Evolutionary conservation across 2,113 vertebrate genomes (phyloP).

Genomic region (Reinhardtius hippoglossoides): DNA sequence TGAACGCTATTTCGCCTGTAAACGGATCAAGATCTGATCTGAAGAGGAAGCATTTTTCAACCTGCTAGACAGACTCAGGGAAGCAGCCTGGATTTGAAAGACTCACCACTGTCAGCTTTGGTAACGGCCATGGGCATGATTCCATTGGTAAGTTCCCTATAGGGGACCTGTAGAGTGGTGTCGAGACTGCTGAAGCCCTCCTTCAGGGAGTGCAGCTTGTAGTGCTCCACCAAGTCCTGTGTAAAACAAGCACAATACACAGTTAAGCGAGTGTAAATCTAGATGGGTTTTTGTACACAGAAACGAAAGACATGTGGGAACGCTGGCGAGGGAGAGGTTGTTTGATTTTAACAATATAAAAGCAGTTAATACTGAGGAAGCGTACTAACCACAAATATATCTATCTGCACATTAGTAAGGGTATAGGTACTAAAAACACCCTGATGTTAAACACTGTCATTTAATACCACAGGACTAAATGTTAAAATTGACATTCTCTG

Average conservation of each 20-base stretch:
- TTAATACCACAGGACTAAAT: too few relatives aligned
- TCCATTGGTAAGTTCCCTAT: slow-evolving; percentile 86
- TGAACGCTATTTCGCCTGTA: not conserved
- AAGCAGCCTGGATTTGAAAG: slow-evolving; percentile 41
- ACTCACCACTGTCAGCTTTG: slow-evolving; percentile 86
- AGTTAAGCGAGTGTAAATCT: not conserved
- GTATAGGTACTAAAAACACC: not conserved
- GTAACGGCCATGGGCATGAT: slow-evolving; percentile 79
- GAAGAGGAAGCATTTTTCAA: not conserved
- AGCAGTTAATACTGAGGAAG: too few relatives aligned
- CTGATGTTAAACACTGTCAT: too few relatives aligned
- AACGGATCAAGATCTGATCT: slow-evolving; percentile 17
- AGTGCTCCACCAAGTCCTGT: slow-evolving; percentile 93
- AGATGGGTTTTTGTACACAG: not conserved
- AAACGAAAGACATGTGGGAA: not conserved
- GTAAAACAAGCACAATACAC: slow-evolving; percentile 39
- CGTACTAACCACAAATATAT: not conserved
- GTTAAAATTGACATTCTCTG: too few relatives aligned
- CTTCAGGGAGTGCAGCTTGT: slow-evolving; percentile 92
- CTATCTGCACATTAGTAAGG: not conserved
- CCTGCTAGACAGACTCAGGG: slow-evolving; percentile 38
- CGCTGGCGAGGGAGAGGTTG: too few relatives aligned
- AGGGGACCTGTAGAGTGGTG: slow-evolving; percentile 91
- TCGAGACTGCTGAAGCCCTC: slow-evolving; percentile 96
- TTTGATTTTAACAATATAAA: too few relatives aligned